These are phyloP conservation scores for Uloborus diversus DNA, from an alignment of 1,140 invertebrate genomes.

Conservation along the genomic window DNA sequence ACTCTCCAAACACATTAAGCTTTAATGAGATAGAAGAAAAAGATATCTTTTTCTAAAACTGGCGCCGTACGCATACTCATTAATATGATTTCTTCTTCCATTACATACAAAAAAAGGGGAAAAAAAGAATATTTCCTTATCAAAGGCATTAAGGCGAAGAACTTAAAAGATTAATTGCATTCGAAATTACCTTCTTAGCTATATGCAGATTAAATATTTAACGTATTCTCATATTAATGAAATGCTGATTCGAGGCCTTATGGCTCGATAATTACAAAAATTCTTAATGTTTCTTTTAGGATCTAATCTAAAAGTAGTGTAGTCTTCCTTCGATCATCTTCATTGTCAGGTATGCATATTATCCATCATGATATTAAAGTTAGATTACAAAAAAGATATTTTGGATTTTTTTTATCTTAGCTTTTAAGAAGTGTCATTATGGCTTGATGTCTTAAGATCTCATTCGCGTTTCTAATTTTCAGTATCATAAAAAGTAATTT, in stretches of 20 bases:
- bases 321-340: slow-evolving; percentile 18
- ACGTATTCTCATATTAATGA: slow-evolving; percentile 48
- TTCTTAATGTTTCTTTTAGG: slow-evolving; percentile 24
- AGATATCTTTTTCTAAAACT: background rate
- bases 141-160: slow-evolving; percentile 28
- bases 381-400: slow-evolving; percentile 11
- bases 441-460: no score
- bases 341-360: slow-evolving; percentile 17
- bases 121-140: background rate
- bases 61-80: slow-evolving; percentile 28
- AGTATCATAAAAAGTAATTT: no score
- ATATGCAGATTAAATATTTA: slow-evolving; percentile 41
- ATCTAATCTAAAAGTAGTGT: background rate
- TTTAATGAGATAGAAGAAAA: background rate
- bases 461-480: no score
- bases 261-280: slow-evolving; percentile 50
- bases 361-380: slow-evolving; percentile 39
- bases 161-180: slow-evolving; percentile 54
- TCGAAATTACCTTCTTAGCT: slow-evolving; percentile 38
- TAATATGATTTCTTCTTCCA: slow-evolving; percentile 43
- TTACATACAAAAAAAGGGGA: background rate
- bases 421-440: no score
- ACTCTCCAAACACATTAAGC: no score
- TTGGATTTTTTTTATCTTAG: background rate
- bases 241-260: slow-evolving; percentile 12